Evolutionary conservation across 2,888 invertebrate genomes (phyloP).

Genomic region (Oligia fasciuncula): DNA sequence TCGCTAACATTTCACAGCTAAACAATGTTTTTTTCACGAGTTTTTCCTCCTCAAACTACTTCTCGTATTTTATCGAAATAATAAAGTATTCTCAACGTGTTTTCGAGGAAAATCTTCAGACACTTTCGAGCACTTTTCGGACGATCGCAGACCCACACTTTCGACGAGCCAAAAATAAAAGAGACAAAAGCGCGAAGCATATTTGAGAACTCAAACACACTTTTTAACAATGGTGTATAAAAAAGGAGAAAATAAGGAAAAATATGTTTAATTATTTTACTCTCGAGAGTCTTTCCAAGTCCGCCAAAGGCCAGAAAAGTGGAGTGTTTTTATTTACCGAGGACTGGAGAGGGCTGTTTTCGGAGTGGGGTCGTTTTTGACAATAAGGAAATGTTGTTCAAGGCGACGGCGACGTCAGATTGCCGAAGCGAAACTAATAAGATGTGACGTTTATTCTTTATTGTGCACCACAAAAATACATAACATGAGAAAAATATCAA

Average conservation of each 20-base stretch:
- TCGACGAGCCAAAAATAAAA: constrained; percentile 19
- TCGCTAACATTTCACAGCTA: neutral
- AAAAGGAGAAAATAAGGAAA: constrained; percentile 36
- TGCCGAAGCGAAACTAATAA: constrained; percentile 16
- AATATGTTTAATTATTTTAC: constrained; percentile 53
- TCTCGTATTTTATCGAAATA: constrained; percentile 14
- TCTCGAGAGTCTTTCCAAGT: constrained; percentile 32
- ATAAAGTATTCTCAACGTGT: constrained; percentile 25
- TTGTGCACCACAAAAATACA: no score
- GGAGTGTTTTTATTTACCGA: constrained; percentile 52
- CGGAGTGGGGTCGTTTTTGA: constrained; percentile 40
- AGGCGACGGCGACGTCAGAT: constrained; percentile 33
- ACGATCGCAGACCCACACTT: constrained; percentile 21
- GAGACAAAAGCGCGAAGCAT: constrained; percentile 33
- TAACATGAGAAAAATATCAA: no score
- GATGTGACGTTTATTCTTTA: constrained; percentile 1
- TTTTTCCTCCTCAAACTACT: constrained; percentile 7
- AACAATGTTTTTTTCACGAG: neutral
- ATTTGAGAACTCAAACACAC: constrained; percentile 32
- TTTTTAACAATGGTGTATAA: constrained; percentile 35
- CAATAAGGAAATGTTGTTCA: constrained; percentile 36
- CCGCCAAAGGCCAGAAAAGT: constrained; percentile 29
- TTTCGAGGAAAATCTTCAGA: constrained; percentile 26
- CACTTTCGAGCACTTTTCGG: constrained; percentile 19
- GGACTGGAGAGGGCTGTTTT: constrained; percentile 13